Conservation (phyloP, 2,888 invertebrate genomes). For the Erpobdella octoculata region DNA sequence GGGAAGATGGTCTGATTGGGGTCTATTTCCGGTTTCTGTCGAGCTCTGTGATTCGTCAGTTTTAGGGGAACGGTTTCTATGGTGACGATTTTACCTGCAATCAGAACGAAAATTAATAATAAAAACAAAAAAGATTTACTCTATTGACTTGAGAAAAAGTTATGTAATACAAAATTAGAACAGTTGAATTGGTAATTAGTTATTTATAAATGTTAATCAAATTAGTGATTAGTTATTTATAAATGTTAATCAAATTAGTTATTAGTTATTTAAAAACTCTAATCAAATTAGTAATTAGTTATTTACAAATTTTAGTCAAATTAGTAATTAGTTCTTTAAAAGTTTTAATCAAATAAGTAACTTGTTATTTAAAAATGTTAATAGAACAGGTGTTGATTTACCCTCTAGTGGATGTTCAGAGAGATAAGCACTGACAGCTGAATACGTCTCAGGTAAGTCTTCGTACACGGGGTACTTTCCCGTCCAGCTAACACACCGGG, state of each 20-base stretch:
- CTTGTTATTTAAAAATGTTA: neutral
- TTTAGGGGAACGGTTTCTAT: constrained; percentile 38
- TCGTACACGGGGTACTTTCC: constrained; percentile 39
- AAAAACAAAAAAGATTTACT: too few relatives aligned
- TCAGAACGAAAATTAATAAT: too few relatives aligned
- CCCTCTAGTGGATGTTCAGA: constrained; percentile 37
- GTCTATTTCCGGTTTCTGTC: constrained; percentile 37
- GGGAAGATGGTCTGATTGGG: constrained; percentile 37
- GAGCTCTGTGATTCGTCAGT: constrained; percentile 32
- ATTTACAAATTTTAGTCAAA: too few relatives aligned
- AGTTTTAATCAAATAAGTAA: neutral
- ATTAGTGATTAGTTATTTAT: neutral
- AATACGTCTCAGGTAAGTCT: constrained; percentile 38
- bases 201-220: too few relatives aligned
- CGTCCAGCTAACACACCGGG: constrained; percentile 37
- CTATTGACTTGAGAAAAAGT: too few relatives aligned
- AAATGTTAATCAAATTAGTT: too few relatives aligned
- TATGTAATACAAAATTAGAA: too few relatives aligned
- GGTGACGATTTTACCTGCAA: constrained; percentile 39
- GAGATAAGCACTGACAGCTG: constrained; percentile 37
- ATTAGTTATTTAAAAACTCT: too few relatives aligned
- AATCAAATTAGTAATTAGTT: too few relatives aligned
- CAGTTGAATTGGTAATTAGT: too few relatives aligned
- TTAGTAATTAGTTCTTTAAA: too few relatives aligned
- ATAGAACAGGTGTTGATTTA: neutral